A percentile compares a stretch with the other conserved stretches of the same genome.
Conservation (phyloP, 1,140 invertebrate genomes). For the Pseudomyrmex sp. region DNA sequence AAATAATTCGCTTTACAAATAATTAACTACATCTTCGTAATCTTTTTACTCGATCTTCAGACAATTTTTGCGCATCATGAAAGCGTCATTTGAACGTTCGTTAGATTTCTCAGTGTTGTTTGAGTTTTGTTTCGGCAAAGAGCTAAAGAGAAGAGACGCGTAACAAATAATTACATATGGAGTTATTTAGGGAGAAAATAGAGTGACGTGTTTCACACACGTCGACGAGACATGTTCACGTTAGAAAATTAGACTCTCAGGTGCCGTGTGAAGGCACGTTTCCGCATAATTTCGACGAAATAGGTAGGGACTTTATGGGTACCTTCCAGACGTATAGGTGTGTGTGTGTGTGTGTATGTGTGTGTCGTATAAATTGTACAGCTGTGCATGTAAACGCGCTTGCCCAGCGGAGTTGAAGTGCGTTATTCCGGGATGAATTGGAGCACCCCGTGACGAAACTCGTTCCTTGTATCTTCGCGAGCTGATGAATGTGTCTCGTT, state of each 20-base stretch:
- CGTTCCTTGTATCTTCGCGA: conserved; percentile 72
- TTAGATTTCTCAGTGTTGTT: too few species aligned
- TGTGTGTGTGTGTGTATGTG: conserved; percentile 1
- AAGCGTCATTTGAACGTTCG: too few species aligned
- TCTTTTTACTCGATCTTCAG: neutral
- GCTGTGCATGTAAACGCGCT: conserved; percentile 53
- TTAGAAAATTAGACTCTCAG: conserved; percentile 57
- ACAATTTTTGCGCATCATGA: too few species aligned
- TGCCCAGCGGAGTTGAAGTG: conserved; percentile 57
- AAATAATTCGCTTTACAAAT: neutral
- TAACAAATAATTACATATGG: neutral
- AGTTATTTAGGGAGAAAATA: conserved; percentile 20
- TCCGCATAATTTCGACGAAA: conserved; percentile 53
- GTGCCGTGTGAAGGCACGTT: conserved; percentile 48
- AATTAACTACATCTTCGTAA: neutral
- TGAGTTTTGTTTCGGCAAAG: neutral
- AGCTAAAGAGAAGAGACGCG: neutral
- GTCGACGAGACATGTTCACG: neutral
- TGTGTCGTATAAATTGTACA: conserved; percentile 69
- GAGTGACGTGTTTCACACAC: neutral
- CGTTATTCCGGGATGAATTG: conserved; percentile 72
- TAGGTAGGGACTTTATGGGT: conserved; percentile 48
- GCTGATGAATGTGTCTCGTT: conserved; percentile 76
- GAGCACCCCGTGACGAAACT: conserved; percentile 67
- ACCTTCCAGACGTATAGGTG: conserved; percentile 18